A percentile compares a stretch with the other conserved stretches of the same genome.
Evolutionary conservation across 2,888 invertebrate genomes (phyloP).

Genomic region (Cephus rjabovi): DNA sequence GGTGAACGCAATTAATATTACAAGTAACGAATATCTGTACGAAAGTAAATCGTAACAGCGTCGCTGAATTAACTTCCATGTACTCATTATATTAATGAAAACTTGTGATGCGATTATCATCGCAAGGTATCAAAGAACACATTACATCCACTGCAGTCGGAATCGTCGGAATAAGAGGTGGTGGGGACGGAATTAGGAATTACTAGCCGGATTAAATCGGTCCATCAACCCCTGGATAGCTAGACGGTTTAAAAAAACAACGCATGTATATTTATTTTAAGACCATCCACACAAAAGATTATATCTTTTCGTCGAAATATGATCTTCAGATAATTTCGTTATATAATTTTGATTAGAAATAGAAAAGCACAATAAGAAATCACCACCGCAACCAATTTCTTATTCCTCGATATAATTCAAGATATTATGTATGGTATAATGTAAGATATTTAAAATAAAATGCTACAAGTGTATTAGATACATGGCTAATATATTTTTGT

Average conservation of each 20-base stretch:
- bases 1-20: slow-evolving; percentile 62
- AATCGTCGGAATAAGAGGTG: not conserved
- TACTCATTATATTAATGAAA: slow-evolving; percentile 61
- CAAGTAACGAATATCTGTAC: slow-evolving; percentile 64
- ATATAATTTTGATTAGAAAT: not conserved
- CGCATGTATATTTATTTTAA: not conserved
- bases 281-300: not conserved
- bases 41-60: slow-evolving; percentile 67
- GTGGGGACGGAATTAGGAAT: not conserved
- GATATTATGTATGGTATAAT: not conserved
- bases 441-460: no score
- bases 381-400: not conserved
- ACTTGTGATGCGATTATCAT: slow-evolving; percentile 49
- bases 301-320: not conserved
- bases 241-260: not conserved
- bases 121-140: slow-evolving; percentile 24
- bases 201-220: not conserved
- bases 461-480: not conserved
- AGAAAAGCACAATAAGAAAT: not conserved
- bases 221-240: not conserved
- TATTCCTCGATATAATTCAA: not conserved
- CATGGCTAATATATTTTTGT: not conserved
- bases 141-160: not conserved
- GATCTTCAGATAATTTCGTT: not conserved
- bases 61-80: slow-evolving; percentile 66